phyloP scores from a whole-genome alignment of 2,888 invertebrate genomes.

The Ecdyonurus torrentis region DNA sequence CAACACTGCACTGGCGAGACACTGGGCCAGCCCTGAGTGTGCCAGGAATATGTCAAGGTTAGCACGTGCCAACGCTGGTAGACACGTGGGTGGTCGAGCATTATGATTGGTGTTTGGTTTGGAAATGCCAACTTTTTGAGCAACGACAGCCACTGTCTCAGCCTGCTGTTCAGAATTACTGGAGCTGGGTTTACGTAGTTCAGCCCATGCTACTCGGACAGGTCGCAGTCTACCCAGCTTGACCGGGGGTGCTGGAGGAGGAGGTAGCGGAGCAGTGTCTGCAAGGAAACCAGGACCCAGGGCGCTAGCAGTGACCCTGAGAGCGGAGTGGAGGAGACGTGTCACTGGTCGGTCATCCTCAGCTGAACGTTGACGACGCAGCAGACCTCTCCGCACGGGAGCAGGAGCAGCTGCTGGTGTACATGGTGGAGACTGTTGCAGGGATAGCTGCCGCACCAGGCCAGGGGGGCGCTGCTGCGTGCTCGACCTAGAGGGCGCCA shows the following conservation, averaged over 20 bases:
- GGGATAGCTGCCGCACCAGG: not conserved
- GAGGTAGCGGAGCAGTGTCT: not conserved
- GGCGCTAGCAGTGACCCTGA: not conserved
- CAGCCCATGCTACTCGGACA: not conserved
- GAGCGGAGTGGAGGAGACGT: not conserved
- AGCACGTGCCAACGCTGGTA: not conserved
- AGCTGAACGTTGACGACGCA: slow-evolving; percentile 1
- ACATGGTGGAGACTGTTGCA: not conserved
- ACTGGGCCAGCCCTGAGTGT: not conserved
- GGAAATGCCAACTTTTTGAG: not conserved
- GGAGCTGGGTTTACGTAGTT: not conserved
- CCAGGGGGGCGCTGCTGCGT: not conserved
- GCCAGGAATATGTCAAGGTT: not conserved
- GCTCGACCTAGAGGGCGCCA: not conserved
- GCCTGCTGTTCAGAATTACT: not conserved
- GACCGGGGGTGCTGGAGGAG: not conserved
- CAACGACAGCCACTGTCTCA: not conserved
- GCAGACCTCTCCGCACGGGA: not conserved
- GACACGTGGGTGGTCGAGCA: not conserved
- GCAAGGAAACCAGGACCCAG: not conserved
- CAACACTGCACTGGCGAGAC: not conserved
- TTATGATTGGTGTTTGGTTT: not conserved
- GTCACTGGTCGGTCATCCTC: not conserved
- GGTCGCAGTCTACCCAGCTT: not conserved
- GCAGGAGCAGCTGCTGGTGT: not conserved